Evolutionary conservation across 2,888 invertebrate genomes (phyloP).

Genomic region (Drosophila mercatorum): DNA sequence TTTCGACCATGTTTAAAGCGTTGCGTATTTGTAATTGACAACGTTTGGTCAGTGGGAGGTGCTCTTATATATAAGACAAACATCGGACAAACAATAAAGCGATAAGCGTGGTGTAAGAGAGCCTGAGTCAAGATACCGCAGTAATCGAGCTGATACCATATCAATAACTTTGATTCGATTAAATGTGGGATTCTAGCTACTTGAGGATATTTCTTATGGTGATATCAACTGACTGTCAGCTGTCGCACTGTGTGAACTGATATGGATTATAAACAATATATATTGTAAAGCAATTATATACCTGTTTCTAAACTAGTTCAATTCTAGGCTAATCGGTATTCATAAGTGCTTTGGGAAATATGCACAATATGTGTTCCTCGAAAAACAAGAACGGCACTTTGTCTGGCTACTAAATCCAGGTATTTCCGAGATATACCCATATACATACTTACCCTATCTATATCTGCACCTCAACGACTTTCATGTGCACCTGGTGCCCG

Average conservation of each 20-base stretch:
- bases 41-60: not conserved
- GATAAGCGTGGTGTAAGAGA: not conserved
- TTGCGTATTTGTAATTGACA: constrained; percentile 4
- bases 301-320: not conserved
- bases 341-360: not conserved
- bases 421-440: not conserved
- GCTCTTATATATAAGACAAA: constrained; percentile 6
- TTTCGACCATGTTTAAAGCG: constrained; percentile 12
- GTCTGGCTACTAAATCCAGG: not conserved
- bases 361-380: not conserved
- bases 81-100: not conserved
- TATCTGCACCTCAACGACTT: too few relatives aligned
- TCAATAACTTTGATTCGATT: not conserved
- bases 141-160: not conserved
- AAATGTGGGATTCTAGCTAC: not conserved
- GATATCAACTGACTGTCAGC: not conserved
- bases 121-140: not conserved
- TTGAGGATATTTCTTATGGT: not conserved
- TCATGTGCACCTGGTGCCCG: not conserved
- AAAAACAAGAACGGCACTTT: not conserved
- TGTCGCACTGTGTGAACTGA: too few relatives aligned
- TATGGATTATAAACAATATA: too few relatives aligned
- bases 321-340: not conserved
- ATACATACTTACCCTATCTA: not conserved
- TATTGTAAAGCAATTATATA: too few relatives aligned